Evolutionary conservation across 2,888 invertebrate species (phyloP), one percentile per base, ranked within the genome.

Genomic region (Platycnemis pennipes): DNA sequence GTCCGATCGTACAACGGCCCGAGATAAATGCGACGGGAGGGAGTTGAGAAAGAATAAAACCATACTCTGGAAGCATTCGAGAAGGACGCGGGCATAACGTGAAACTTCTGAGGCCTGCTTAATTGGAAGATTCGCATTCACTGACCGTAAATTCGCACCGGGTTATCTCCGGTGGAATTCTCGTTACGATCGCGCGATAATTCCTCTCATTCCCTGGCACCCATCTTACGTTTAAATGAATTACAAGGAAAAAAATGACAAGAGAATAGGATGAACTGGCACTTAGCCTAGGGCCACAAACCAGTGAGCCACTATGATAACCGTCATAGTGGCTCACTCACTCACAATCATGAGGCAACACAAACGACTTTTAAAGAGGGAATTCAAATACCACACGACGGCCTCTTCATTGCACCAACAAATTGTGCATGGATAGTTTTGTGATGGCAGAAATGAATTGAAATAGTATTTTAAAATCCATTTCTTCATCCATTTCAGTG

Each of bases 61-160:
- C 3, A 37, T 31, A 77, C 13, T 37, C 37, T 37, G 26, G 31
- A 77, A 37, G 77, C n/a, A 77, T 63, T 63, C 77, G n/a, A 26
- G 45, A 89, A 16, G 37, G 88, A 22, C 37, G 37, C 31, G 42
- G 31, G 31, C 49, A 49, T 31, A 16, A 88, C n/a, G 88, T 37
- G 45, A 37, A n/a, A 53, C 42, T 42, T 19, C 88, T 77, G 8
- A 3, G 77, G 77, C 37, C 37, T 16, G 13, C 37, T 77, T 77
- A 77, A 77, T 77, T 77, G 77, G 77, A 77, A 31, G 31, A 37
- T 77, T 77, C 77, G 77, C 77, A 37, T 77, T 77, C 77, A 77
- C 77, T n/a, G 37, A 16, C 31, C 77, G 37, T 77, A 77, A 37
- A 77, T 77, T 77, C 77, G 37, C 77, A 2, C 49, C 13, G 13